Percentiles rank a stretch among this genome's conserved stretches.
These are phyloP conservation scores for Beris chalybata DNA, from an alignment of 2,888 invertebrate species.

Conservation along the genomic window DNA sequence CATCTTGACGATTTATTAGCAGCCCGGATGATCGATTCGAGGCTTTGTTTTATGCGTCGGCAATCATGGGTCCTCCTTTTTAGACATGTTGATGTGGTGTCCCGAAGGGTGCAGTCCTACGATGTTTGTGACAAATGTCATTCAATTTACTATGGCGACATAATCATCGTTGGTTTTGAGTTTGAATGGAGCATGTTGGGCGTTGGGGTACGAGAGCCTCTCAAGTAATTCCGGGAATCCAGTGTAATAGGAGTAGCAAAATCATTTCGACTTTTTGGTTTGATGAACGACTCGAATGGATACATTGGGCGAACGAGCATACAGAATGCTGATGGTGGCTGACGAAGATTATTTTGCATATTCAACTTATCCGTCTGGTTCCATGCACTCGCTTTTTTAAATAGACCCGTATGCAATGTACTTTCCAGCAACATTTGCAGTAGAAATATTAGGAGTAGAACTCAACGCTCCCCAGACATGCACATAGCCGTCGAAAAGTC, in stretches of 20 bases:
- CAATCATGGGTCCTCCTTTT: slow-evolving; percentile 7
- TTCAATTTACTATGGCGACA: slow-evolving; percentile 20
- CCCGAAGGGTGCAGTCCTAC: neutral
- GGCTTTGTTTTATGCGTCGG: slow-evolving; percentile 15
- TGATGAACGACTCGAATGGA: slow-evolving; percentile 1
- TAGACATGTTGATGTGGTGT: slow-evolving; percentile 6
- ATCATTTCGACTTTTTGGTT: slow-evolving; percentile 21
- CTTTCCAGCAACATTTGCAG: neutral
- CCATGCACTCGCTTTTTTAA: no score
- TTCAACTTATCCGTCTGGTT: slow-evolving; percentile 13
- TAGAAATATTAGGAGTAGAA: neutral
- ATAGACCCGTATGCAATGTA: neutral
- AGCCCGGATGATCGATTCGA: slow-evolving; percentile 23
- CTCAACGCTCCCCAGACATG: slow-evolving; percentile 8
- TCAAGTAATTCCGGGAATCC: neutral
- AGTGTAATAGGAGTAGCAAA: slow-evolving; percentile 10
- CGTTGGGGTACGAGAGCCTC: neutral
- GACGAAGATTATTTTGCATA: slow-evolving; percentile 24
- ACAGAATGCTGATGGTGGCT: slow-evolving; percentile 10
- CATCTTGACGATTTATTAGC: slow-evolving; percentile 33
- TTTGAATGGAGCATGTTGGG: slow-evolving; percentile 8
- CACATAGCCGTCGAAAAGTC: neutral
- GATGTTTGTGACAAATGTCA: neutral
- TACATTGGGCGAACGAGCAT: slow-evolving; percentile 2
- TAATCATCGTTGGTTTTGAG: neutral